Base-by-base conservation (phyloP, 2,888 invertebrate species). In the Xestia c-nigrum region DNA sequence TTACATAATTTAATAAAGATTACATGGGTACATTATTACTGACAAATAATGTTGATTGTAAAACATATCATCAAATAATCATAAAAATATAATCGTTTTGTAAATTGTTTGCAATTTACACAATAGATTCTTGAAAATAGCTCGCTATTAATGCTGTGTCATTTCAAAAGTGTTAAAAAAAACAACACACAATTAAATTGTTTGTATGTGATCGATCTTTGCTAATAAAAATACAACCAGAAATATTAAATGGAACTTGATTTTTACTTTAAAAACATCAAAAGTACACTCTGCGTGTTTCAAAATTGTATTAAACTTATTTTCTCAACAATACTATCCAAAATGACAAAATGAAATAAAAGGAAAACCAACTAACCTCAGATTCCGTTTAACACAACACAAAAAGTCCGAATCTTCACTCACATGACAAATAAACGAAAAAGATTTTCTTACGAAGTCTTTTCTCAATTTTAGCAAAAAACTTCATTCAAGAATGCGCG, bases 401-500 rank as follows among this genome's bases (percentile, higher is more conserved):
- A 75, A 77, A 82, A 72, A 70, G 88, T 89, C 72, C 78, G 12
- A 83, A 78, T 83, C 72, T 85, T 81, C 86, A 89, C 84, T 71
- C 83, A 89, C 84, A 80, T 71, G 70, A 74, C 52, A 67, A 67
- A 69, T 72, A 52, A 74, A 72, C 71, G 64, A 76, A 67, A 74
- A 70, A 70, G 38, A 75, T 66, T 80, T 78, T 72, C 55, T 64
- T 38, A 46, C 52, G 50, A 86, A 78, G 84, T 88, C 66, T 67
- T 82, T 74, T 80, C 10, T 61, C 12, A 76, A 57, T 81, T 81
- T 82, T 31, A 67, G 40, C 10, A 66, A 76, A 76, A 85, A 87
- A 75, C 80, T 80, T 64, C 47, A 71, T 78, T 82, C n/a, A 66
- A 81, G 78, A 85, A 83, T 85, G 75, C 83, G 89, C 90, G 90